Percentiles rank a stretch among this genome's conserved stretches.
phyloP scores from a whole-genome alignment of 2,113 vertebrate species.

The Microtus oregoni region DNA sequence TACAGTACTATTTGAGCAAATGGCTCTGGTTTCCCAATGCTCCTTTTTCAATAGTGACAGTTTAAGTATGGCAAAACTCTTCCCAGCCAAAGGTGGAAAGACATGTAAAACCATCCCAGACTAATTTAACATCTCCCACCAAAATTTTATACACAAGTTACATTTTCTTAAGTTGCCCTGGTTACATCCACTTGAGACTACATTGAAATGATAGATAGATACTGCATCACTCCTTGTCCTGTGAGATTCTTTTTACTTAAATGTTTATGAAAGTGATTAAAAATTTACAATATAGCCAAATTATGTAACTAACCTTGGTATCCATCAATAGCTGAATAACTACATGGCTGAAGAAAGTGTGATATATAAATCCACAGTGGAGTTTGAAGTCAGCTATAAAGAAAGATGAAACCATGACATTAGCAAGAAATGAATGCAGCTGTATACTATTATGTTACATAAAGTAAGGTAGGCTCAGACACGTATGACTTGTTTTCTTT shows the following conservation, averaged over 20 bases:
- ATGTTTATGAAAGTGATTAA: conserved; percentile 41
- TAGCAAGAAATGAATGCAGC: neutral
- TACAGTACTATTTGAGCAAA: neutral
- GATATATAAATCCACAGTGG: neutral
- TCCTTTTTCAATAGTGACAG: neutral
- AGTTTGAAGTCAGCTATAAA: neutral
- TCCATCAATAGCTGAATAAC: neutral
- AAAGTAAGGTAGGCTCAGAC: neutral
- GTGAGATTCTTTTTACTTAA: conserved; percentile 20
- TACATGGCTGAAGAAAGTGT: neutral
- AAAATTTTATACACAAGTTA: neutral
- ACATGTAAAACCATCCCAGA: neutral
- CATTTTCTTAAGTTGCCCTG: neutral
- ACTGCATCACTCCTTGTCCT: conserved; percentile 21
- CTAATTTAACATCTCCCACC: neutral
- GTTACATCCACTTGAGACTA: conserved; percentile 13
- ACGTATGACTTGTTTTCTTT: neutral
- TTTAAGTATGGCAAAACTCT: neutral
- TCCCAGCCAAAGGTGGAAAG: neutral
- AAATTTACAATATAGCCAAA: neutral
- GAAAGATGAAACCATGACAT: neutral
- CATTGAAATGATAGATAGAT: neutral
- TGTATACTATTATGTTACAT: neutral
- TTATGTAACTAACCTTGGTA: neutral
- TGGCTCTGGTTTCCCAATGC: neutral